Conservation (phyloP, 1,140 invertebrate genomes). For the Bemisia tabaci region DNA sequence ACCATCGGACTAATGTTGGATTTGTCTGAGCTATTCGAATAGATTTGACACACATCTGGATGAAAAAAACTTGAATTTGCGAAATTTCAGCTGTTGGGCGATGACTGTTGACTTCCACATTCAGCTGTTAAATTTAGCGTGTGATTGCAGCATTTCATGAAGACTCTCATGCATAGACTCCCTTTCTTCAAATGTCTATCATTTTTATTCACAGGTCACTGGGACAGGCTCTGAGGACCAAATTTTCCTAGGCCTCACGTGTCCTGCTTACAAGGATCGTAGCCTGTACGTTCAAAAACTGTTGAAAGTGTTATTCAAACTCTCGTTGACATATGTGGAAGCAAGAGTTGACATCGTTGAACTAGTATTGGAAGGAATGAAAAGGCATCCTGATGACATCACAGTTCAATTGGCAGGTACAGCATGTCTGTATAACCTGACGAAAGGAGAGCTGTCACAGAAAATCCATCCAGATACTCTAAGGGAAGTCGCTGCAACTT, state of each 20-base stretch:
- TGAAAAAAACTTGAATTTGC: no score
- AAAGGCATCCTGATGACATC: constrained; percentile 45
- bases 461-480: constrained; percentile 53
- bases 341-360: background rate
- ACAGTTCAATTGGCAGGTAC: constrained; percentile 67
- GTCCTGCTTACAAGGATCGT: background rate
- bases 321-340: background rate
- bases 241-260: background rate
- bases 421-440: constrained; percentile 67
- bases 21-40: no score
- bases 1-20: no score
- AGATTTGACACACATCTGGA: no score
- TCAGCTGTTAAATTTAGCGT: no score
- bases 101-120: no score
- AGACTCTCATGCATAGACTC: no score
- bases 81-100: no score
- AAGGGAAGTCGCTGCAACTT: constrained; percentile 50
- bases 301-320: background rate
- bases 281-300: background rate
- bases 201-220: background rate
- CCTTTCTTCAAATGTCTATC: no score
- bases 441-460: constrained; percentile 47
- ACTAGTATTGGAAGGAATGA: constrained; percentile 55
- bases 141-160: no score
- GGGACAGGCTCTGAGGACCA: background rate